phyloP scores from a whole-genome alignment of 2,888 invertebrate species.

The Temnothorax ravouxi region DNA sequence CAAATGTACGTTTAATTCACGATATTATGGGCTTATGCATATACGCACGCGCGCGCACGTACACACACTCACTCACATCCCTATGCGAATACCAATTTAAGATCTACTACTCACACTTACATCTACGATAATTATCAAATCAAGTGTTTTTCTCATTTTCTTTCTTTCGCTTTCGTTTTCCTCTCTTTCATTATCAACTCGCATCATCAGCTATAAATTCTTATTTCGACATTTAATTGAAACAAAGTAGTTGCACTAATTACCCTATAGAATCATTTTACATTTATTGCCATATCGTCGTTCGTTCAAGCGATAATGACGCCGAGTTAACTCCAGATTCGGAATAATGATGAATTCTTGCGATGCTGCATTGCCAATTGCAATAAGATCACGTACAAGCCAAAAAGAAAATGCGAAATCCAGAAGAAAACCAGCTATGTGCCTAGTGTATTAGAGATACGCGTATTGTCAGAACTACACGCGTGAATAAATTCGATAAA shows the following conservation, averaged over 20 bases:
- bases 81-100: neutral
- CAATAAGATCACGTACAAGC: too few species aligned
- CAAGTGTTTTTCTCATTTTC: conserved; percentile 5
- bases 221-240: conserved; percentile 21
- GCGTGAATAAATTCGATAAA: neutral
- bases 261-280: neutral
- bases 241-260: conserved; percentile 6
- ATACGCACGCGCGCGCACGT: neutral
- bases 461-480: neutral
- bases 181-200: neutral
- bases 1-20: conserved; percentile 66
- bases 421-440: neutral
- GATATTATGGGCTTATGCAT: conserved; percentile 65
- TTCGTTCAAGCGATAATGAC: conserved; percentile 17
- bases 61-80: neutral
- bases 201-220: neutral
- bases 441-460: neutral
- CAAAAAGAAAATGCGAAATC: too few species aligned
- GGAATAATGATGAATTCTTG: too few species aligned
- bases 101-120: neutral
- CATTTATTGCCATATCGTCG: conserved; percentile 9
- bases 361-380: too few species aligned
- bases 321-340: too few species aligned
- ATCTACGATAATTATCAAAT: conserved; percentile 28
- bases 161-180: neutral